Conservation (phyloP, 2,888 invertebrate genomes). For the Buathra laborator region DNA sequence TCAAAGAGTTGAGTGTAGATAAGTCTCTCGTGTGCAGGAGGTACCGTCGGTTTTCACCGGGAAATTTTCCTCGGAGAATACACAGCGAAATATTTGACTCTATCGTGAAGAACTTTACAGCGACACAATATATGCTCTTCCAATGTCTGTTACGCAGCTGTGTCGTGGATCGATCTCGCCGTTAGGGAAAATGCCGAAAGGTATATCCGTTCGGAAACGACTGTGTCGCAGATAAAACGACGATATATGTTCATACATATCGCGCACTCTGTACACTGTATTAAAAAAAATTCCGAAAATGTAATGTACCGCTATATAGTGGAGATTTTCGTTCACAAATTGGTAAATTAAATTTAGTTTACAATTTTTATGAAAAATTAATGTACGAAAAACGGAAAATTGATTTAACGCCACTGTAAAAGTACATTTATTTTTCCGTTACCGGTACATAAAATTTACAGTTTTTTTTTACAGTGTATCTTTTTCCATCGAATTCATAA, state of each 20-base stretch:
- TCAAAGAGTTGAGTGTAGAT: slow-evolving; percentile 40
- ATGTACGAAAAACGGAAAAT: background rate
- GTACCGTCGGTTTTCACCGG: background rate
- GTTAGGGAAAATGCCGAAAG: background rate
- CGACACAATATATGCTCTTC: background rate
- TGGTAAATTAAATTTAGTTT: background rate
- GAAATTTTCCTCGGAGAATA: slow-evolving; percentile 4
- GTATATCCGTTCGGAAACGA: slow-evolving; percentile 1
- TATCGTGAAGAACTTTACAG: slow-evolving; percentile 10
- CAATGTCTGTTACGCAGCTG: slow-evolving; percentile 7
- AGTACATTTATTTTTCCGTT: too few species aligned
- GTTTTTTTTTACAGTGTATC: too few species aligned
- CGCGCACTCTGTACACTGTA: background rate
- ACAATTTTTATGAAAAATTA: background rate
- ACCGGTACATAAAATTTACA: too few species aligned
- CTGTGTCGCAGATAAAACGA: background rate
- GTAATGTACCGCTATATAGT: background rate
- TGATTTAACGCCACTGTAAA: too few species aligned
- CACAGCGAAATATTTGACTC: slow-evolving; percentile 16
- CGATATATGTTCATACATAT: too few species aligned
- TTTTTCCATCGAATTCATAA: too few species aligned
- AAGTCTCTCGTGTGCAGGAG: background rate
- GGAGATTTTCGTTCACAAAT: background rate
- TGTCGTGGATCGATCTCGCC: slow-evolving; percentile 9
- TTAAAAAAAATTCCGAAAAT: background rate